Conservation (phyloP, 2,113 vertebrate species). For the Crotalus horridus region DNA sequence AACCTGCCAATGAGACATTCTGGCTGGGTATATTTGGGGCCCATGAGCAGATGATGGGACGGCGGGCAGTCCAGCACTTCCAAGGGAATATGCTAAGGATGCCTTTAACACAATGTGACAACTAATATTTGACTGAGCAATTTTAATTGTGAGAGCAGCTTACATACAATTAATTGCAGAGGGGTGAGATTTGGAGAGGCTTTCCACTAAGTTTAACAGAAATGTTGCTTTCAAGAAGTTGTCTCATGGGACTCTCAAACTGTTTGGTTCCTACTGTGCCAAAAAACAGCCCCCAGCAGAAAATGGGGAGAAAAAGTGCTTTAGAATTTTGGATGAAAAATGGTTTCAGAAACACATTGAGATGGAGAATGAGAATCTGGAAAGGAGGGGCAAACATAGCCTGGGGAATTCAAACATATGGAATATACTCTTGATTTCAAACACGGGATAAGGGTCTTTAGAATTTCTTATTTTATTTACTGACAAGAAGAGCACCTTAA, state of each 20-base stretch:
- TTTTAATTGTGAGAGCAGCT: conserved; percentile 75
- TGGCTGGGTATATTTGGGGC: conserved; percentile 62
- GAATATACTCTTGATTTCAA: background rate
- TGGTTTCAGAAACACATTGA: background rate
- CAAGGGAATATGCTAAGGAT: conserved; percentile 66
- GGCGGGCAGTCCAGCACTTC: conserved; percentile 75
- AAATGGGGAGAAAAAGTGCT: background rate
- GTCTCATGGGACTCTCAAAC: background rate
- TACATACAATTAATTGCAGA: conserved; percentile 10
- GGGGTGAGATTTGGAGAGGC: background rate
- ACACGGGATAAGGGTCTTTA: background rate
- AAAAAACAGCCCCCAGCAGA: background rate
- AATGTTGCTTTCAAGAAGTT: background rate
- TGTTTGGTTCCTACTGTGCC: too few relatives aligned
- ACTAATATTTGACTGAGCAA: conserved; percentile 77
- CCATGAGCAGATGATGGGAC: conserved; percentile 75
- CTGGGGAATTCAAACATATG: background rate
- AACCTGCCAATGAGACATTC: conserved; percentile 65
- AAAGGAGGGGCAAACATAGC: background rate
- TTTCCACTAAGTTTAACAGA: background rate
- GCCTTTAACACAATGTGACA: conserved; percentile 83
- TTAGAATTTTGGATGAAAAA: background rate
- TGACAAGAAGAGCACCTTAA: background rate
- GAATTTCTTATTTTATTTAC: background rate
- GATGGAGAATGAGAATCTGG: background rate